Evolutionary conservation across 2,797 vertebrate species (phyloP).

Genomic region (Rhincodon typus): DNA sequence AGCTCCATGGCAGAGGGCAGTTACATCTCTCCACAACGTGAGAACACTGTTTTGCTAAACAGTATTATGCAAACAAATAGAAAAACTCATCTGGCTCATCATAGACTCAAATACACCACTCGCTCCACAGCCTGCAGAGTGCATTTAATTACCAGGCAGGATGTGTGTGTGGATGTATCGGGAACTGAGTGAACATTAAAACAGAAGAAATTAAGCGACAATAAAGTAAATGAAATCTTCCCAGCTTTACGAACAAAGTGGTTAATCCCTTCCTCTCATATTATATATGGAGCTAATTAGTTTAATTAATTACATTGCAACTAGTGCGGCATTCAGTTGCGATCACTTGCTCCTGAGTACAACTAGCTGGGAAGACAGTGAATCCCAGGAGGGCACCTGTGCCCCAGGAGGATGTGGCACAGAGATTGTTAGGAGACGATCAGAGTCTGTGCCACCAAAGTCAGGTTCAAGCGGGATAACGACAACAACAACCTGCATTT

Average conservation of each 20-base stretch:
- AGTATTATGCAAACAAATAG: background rate
- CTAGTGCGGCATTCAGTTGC: background rate
- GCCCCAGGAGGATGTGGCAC: background rate
- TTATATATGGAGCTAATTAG: background rate
- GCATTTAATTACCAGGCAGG: background rate
- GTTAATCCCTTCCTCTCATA: slow-evolving; percentile 7
- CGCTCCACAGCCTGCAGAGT: no score
- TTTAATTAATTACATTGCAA: slow-evolving; percentile 12
- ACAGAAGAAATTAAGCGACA: background rate
- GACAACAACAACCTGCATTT: background rate
- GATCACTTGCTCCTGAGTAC: background rate
- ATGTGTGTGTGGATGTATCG: background rate
- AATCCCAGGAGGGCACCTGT: background rate
- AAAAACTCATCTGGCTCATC: background rate
- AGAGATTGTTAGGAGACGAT: background rate
- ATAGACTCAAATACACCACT: background rate
- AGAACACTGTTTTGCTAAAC: background rate
- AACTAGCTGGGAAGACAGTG: background rate
- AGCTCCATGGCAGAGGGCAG: no score
- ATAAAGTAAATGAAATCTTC: slow-evolving; percentile 9
- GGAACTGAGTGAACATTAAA: background rate
- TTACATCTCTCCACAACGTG: background rate
- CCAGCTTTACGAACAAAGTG: background rate
- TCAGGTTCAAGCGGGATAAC: background rate
- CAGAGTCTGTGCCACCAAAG: background rate